These are phyloP conservation scores for Hyles euphorbiae DNA, from an alignment of 1,140 invertebrate genomes.

Conservation along the genomic window DNA sequence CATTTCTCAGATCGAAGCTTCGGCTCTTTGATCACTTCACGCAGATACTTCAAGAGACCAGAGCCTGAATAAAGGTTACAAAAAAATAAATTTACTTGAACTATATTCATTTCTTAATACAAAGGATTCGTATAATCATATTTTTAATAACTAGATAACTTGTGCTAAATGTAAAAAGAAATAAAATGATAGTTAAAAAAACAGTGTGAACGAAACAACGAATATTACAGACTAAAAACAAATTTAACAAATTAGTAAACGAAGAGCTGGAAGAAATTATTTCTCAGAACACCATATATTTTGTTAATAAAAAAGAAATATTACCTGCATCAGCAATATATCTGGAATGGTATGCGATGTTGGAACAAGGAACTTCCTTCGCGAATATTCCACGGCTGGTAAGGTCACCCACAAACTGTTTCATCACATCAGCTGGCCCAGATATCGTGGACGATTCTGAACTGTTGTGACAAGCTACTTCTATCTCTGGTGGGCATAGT, in stretches of 20 bases:
- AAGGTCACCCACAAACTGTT: constrained; percentile 77
- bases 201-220: no score
- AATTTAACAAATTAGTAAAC: no score
- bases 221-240: no score
- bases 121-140: no score
- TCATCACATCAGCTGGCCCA: constrained; percentile 80
- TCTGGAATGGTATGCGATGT: constrained; percentile 33
- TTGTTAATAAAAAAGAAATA: neutral
- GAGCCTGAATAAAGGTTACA: constrained; percentile 3
- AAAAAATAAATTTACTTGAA: no score
- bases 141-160: no score
- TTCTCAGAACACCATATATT: no score
- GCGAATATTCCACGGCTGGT: constrained; percentile 82
- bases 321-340: constrained; percentile 21
- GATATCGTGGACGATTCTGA: constrained; percentile 74
- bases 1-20: constrained; percentile 84
- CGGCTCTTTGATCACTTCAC: constrained; percentile 72
- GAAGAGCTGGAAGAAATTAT: no score
- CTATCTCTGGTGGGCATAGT: constrained; percentile 72
- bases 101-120: no score
- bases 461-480: constrained; percentile 84
- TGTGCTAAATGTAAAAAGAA: no score
- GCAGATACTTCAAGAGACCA: constrained; percentile 55
- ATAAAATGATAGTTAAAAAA: no score
- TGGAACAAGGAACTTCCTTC: constrained; percentile 30